These are phyloP conservation scores for Ctena decussata DNA, from an alignment of 2,888 invertebrate species.

Conservation along the genomic window DNA sequence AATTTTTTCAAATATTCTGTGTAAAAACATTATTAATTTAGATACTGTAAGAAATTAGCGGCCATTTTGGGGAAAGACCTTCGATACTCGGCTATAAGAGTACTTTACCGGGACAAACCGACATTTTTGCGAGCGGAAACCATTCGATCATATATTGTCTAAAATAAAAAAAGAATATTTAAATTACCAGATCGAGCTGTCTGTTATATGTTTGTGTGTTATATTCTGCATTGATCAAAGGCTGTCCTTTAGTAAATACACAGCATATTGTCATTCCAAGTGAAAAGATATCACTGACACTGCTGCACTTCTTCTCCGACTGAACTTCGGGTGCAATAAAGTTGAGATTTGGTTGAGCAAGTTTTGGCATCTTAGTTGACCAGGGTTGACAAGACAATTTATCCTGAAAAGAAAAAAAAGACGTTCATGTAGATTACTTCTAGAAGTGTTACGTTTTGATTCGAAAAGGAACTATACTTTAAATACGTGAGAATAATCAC, in stretches of 20 bases:
- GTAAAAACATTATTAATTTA: too few species aligned
- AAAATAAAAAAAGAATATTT: neutral
- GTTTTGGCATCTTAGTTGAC: conserved; percentile 96
- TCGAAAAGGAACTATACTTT: too few species aligned
- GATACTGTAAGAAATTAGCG: too few species aligned
- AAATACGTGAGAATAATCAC: too few species aligned
- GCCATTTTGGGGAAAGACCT: too few species aligned
- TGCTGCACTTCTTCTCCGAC: conserved; percentile 90
- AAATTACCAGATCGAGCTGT: conserved; percentile 94
- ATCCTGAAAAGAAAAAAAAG: conserved; percentile 89
- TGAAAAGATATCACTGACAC: conserved; percentile 98
- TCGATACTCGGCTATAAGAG: too few species aligned
- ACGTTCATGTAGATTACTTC: too few species aligned
- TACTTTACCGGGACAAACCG: too few species aligned
- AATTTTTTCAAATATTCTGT: too few species aligned
- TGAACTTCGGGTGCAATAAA: conserved; percentile 98
- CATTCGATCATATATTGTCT: too few species aligned
- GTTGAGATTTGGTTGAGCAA: conserved; percentile 98
- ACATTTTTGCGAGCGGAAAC: too few species aligned
- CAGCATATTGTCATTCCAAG: conserved; percentile 97
- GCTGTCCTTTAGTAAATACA: conserved; percentile 96
- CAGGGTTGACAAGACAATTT: conserved; percentile 94
- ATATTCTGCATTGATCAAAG: conserved; percentile 96
- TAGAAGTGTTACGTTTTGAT: too few species aligned
- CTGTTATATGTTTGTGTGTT: conserved; percentile 95